Percentiles rank a stretch among this genome's conserved stretches.
phyloP scores from a whole-genome alignment of 2,888 invertebrate species.

The Acleris sparsana region DNA sequence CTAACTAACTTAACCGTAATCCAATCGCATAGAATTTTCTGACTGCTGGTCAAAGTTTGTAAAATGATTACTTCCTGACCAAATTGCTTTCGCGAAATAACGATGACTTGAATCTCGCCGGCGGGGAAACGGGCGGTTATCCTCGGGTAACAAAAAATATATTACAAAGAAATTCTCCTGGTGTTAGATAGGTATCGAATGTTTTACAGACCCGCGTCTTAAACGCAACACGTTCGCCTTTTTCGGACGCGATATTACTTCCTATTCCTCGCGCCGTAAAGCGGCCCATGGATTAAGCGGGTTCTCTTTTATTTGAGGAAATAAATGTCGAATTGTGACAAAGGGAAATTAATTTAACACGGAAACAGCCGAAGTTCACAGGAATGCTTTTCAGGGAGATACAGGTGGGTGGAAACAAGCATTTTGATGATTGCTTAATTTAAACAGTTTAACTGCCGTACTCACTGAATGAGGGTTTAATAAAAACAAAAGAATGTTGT shows the following conservation, averaged over 20 bases:
- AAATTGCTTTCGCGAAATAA: slow-evolving; percentile 58
- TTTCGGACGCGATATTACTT: slow-evolving; percentile 11
- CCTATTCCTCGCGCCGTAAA: neutral
- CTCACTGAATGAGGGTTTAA: too few species aligned
- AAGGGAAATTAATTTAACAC: slow-evolving; percentile 14
- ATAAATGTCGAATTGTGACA: slow-evolving; percentile 11
- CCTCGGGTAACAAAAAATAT: slow-evolving; percentile 54
- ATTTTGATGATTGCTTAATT: too few species aligned
- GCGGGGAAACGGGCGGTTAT: slow-evolving; percentile 52
- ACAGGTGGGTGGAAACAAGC: too few species aligned
- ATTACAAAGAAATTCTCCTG: slow-evolving; percentile 48
- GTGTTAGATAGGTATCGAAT: slow-evolving; percentile 17
- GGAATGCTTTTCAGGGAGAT: too few species aligned
- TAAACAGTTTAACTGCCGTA: too few species aligned
- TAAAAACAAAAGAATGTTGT: too few species aligned
- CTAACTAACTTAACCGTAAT: slow-evolving; percentile 8
- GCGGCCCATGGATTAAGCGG: slow-evolving; percentile 7
- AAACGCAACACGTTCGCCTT: slow-evolving; percentile 15
- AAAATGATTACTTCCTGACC: slow-evolving; percentile 59
- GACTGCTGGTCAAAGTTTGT: slow-evolving; percentile 23
- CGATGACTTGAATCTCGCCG: slow-evolving; percentile 62
- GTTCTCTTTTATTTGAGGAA: slow-evolving; percentile 8
- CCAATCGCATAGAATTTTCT: slow-evolving; percentile 14
- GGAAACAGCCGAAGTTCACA: slow-evolving; percentile 1
- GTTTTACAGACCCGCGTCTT: slow-evolving; percentile 11